Evolutionary conservation across 1,140 invertebrate genomes (phyloP).

Genomic region (Cyrtorhinus lividipennis): DNA sequence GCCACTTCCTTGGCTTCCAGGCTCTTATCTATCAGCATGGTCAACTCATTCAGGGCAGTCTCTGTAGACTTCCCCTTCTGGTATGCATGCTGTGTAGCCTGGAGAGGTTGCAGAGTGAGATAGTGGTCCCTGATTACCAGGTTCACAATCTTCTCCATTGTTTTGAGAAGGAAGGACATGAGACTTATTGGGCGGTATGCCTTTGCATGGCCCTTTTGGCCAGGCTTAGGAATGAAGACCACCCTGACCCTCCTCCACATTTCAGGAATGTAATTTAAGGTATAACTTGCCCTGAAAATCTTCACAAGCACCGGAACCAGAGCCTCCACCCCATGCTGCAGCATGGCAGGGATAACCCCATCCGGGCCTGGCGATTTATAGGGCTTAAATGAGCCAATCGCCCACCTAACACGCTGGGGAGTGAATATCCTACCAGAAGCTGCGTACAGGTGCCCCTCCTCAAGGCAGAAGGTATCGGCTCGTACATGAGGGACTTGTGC

Average conservation of each 20-base stretch:
- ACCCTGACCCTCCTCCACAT: conserved; percentile 15
- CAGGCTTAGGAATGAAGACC: conserved; percentile 22
- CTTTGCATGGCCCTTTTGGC: conserved; percentile 8
- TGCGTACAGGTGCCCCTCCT: neutral
- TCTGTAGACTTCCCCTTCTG: conserved; percentile 1
- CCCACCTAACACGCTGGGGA: conserved; percentile 19
- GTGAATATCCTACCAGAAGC: conserved; percentile 11
- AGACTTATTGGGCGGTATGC: conserved; percentile 20
- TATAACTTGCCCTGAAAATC: conserved; percentile 11
- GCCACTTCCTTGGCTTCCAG: neutral
- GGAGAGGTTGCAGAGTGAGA: neutral
- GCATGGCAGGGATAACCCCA: conserved; percentile 20
- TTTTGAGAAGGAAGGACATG: conserved; percentile 19
- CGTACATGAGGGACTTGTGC: neutral
- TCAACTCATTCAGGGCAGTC: neutral
- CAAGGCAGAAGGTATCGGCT: neutral
- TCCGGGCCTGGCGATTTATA: conserved; percentile 23
- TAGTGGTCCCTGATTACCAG: neutral
- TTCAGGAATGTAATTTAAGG: conserved; percentile 14
- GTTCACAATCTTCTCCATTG: conserved; percentile 13
- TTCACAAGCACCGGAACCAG: neutral
- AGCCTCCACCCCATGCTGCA: conserved; percentile 18
- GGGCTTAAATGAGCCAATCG: conserved; percentile 22
- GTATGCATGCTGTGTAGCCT: conserved; percentile 8
- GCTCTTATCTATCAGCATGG: neutral